A percentile compares a stretch with the other conserved stretches of the same genome.
Evolutionary conservation across 2,113 vertebrate species (phyloP).

Genomic region (Chaenogobius annularis): DNA sequence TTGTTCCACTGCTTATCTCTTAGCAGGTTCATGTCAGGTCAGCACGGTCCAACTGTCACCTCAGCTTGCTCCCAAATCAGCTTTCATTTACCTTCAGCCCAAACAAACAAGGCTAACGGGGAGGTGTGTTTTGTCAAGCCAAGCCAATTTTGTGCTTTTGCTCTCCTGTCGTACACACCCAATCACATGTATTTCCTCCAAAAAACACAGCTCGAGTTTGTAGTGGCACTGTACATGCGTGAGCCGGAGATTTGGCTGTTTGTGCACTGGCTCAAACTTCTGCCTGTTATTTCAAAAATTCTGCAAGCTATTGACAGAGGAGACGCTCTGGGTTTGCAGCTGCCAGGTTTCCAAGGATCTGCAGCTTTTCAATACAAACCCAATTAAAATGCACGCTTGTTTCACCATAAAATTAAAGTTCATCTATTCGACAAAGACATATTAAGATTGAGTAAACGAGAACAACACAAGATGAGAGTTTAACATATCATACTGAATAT

Average conservation of each 20-base stretch:
- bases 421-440: neutral
- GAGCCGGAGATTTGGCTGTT: neutral
- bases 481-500: too few species aligned
- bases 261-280: neutral
- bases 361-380: neutral
- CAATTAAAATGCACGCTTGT: neutral
- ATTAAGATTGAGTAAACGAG: too few species aligned
- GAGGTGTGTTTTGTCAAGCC: slow-evolving; percentile 19
- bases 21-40: neutral
- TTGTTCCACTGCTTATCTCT: neutral
- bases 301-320: neutral
- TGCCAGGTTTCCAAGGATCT: slow-evolving; percentile 4
- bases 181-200: slow-evolving; percentile 1
- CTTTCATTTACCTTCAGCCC: slow-evolving; percentile 16
- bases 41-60: neutral
- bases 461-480: too few species aligned
- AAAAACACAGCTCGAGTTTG: slow-evolving; percentile 7
- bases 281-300: slow-evolving; percentile 8
- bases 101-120: slow-evolving; percentile 4
- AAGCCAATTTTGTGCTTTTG: slow-evolving; percentile 7
- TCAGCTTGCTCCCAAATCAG: slow-evolving; percentile 19
- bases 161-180: slow-evolving; percentile 4
- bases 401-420: neutral
- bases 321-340: neutral
- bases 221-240: neutral